Conservation (phyloP, 2,113 vertebrate genomes). For the Bos indicus region DNA sequence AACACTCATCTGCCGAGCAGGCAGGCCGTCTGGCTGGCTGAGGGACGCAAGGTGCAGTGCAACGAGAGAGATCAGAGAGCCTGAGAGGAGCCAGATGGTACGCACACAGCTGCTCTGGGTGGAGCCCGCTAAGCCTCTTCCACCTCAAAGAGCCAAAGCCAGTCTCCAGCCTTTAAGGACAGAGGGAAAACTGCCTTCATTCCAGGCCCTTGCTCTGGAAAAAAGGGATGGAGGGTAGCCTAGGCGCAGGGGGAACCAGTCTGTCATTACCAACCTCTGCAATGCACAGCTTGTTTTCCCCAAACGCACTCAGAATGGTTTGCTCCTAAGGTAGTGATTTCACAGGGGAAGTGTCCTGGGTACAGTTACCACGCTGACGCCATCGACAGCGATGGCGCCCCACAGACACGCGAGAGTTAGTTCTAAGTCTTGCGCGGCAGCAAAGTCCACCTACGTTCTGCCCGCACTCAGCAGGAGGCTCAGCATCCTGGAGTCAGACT, state of each 20-base stretch:
- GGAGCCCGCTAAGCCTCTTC: slow-evolving; percentile 14
- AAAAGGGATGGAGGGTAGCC: background rate
- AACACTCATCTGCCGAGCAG: background rate
- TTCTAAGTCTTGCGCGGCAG: background rate
- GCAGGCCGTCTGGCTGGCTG: background rate
- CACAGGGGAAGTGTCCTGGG: background rate
- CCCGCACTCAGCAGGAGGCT: background rate
- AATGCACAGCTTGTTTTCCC: background rate
- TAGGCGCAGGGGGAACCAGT: background rate
- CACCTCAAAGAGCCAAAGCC: background rate
- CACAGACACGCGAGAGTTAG: background rate
- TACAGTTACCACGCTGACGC: slow-evolving; percentile 5
- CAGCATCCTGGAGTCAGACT: background rate
- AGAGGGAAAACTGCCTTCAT: background rate
- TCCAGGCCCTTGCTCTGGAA: slow-evolving; percentile 7
- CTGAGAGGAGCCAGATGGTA: background rate
- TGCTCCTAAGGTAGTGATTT: background rate
- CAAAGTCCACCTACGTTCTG: background rate
- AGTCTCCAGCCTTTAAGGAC: background rate
- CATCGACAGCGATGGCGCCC: background rate
- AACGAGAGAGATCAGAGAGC: background rate
- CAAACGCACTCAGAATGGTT: background rate
- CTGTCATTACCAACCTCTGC: background rate
- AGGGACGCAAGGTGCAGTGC: slow-evolving; percentile 47
- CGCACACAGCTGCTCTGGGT: background rate